Evolutionary conservation across 1,140 invertebrate genomes (phyloP), one percentile per base, ranked within the genome.

Genomic region (Pygmarrhopalites habei): DNA sequence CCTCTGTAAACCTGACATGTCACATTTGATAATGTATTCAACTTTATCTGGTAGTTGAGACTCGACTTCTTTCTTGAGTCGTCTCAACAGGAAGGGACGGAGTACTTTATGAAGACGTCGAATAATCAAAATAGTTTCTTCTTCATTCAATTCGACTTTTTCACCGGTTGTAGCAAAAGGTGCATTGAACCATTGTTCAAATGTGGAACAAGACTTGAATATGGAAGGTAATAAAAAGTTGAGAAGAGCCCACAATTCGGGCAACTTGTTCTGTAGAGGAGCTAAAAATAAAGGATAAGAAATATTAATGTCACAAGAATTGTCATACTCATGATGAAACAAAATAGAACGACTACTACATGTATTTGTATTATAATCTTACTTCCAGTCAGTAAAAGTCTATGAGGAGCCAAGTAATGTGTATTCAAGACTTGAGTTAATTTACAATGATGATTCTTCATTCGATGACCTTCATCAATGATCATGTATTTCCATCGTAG

Each of bases 361-460:
- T n/a, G n/a, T n/a, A n/a, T n/a, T n/a, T n/a, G n/a, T n/a, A n/a
- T n/a, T n/a, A n/a, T n/a, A n/a, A n/a, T n/a, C n/a, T n/a, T n/a
- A n/a, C n/a, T 86, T 62, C 85, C 85, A 12, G 85, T 86, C 2
- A 86, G 75, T 2, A 86, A 73, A 3, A 86, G 73, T 58, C 85
- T 77, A 72, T 87, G 82, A 15, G 83, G 83, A 25, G 84, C 82
- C 52, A 75, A 76, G 73, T 87, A 86, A 72, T 83, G 81, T 1
- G 82, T 83, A 71, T 86, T 86, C 17, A 86, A 73, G 30, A 84
- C 79, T 70, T 83, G 79, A 1, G 85, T 87, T 60, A 86, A 74
- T 72, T 86, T 87, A 73, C 85, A 87, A 71, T 86, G 84, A 71
- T 87, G 85, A 73, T 86, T 86, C 75, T 86, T 86, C 84, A 86